Conservation (phyloP, 2,888 invertebrate genomes). For the Liposcelis brunnea region DNA sequence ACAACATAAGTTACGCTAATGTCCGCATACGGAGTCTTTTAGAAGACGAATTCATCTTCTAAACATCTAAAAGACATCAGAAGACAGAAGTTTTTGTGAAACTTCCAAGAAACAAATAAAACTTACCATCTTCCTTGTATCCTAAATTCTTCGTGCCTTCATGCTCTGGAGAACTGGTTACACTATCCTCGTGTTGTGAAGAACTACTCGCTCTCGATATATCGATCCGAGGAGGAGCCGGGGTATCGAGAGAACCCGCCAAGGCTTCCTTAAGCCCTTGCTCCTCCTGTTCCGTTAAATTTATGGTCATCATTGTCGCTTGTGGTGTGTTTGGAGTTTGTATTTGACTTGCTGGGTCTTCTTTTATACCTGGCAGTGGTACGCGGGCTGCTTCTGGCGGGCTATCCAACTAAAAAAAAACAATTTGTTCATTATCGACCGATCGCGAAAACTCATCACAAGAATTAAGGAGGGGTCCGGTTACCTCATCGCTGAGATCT, state of each 20-base stretch:
- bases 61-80: no score
- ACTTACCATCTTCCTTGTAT: conserved; percentile 6
- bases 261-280: conserved; percentile 1
- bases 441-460: no score
- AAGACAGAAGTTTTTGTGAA: no score
- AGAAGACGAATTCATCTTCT: no score
- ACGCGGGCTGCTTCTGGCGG: conserved; percentile 36
- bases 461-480: no score
- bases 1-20: no score
- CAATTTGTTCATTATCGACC: no score
- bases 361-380: conserved; percentile 36
- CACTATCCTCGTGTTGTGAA: conserved; percentile 67
- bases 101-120: background rate
- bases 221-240: conserved; percentile 70
- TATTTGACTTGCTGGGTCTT: conserved; percentile 25
- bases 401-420: conserved; percentile 32
- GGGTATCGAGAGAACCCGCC: conserved; percentile 34
- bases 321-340: conserved; percentile 20
- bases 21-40: no score
- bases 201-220: conserved; percentile 79
- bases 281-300: conserved; percentile 9
- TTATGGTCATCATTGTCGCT: conserved; percentile 11
- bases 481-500: conserved; percentile 66
- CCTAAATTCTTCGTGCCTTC: conserved; percentile 1
- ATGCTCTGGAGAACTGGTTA: conserved; percentile 1